phyloP scores from a whole-genome alignment of 2,797 vertebrate species.

The Parauchenoglanis punctatus region DNA sequence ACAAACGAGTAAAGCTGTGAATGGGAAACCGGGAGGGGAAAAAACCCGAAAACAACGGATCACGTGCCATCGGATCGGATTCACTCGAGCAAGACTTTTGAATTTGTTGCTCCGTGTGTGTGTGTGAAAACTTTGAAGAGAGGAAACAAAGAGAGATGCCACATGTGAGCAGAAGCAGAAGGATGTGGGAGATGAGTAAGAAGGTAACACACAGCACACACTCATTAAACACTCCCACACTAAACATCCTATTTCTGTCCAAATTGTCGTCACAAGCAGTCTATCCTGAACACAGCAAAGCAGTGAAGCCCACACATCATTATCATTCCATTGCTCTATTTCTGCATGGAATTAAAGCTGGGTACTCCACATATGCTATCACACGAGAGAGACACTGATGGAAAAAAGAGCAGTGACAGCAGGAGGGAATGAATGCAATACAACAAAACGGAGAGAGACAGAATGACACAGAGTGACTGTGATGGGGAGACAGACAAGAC shows the following conservation, averaged over 20 bases:
- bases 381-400: not conserved
- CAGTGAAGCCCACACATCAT: constrained; percentile 10
- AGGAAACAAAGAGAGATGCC: not conserved
- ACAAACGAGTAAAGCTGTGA: not conserved
- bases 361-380: not conserved
- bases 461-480: not conserved
- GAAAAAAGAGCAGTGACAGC: not conserved
- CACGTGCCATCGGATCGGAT: not conserved
- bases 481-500: not conserved
- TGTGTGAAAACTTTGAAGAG: not conserved
- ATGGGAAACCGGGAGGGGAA: not conserved
- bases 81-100: too few relatives aligned
- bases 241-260: constrained; percentile 46
- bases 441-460: not conserved
- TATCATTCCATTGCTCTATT: constrained; percentile 12
- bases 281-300: constrained; percentile 8
- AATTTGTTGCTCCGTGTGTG: not conserved
- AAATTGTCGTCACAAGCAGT: constrained; percentile 10
- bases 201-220: not conserved
- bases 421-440: not conserved
- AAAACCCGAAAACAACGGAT: too few relatives aligned
- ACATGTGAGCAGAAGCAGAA: not conserved
- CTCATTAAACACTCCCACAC: constrained; percentile 14
- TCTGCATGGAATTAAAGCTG: constrained; percentile 1
- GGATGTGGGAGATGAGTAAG: constrained; percentile 1